Conservation (phyloP, 2,888 invertebrate species). For the Ametastegia equiseti region DNA sequence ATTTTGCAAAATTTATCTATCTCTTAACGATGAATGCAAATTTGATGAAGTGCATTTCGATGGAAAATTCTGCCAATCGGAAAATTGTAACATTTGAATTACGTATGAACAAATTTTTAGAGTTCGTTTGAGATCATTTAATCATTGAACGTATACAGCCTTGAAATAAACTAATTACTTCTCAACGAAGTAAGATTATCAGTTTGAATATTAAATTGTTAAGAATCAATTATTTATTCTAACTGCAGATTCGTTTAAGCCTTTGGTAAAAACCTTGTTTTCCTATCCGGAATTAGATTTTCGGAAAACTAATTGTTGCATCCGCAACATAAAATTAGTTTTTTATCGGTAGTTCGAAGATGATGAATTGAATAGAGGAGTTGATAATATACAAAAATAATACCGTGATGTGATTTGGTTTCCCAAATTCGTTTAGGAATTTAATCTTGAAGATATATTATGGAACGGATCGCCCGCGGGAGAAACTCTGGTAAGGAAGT, state of each 20-base stretch:
- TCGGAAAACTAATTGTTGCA: no score
- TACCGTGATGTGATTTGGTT: neutral
- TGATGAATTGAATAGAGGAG: no score
- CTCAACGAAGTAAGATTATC: neutral
- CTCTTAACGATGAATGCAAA: neutral
- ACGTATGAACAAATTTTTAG: no score
- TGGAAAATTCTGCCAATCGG: no score
- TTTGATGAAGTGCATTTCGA: neutral
- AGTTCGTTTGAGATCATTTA: neutral
- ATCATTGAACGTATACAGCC: neutral
- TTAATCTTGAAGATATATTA: conserved; percentile 45
- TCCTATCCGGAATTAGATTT: no score
- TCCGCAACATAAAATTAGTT: no score
- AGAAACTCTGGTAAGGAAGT: conserved; percentile 57
- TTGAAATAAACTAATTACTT: neutral
- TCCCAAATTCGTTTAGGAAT: conserved; percentile 5
- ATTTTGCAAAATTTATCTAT: no score
- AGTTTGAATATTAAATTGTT: neutral
- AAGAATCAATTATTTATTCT: neutral
- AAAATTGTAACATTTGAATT: no score
- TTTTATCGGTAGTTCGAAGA: no score
- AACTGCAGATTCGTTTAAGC: no score
- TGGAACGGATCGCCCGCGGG: conserved; percentile 50
- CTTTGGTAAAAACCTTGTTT: no score
- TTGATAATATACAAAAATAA: no score